These are phyloP conservation scores for Chymomyza fuscimana DNA, from an alignment of 2,888 invertebrate species.

Conservation along the genomic window DNA sequence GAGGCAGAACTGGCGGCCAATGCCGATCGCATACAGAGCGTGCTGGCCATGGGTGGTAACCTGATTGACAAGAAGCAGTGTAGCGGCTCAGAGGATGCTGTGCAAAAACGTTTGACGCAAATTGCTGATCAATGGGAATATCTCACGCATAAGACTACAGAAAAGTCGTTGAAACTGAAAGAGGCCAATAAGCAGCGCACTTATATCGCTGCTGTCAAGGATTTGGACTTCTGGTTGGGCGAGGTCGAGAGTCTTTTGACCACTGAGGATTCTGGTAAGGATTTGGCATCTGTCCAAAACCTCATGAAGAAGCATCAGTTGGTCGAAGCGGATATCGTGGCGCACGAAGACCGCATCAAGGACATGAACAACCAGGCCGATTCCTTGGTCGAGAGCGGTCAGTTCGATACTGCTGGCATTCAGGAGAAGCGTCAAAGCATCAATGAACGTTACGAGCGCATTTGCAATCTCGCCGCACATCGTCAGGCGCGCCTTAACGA, in stretches of 20 bases:
- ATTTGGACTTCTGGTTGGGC: constrained; percentile 99
- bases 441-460: constrained; percentile 97
- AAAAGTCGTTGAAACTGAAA: constrained; percentile 98
- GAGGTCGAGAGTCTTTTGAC: constrained; percentile 98
- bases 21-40: constrained; percentile 97
- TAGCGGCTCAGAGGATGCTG: constrained; percentile 98
- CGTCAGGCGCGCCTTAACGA: constrained; percentile 95
- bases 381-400: constrained; percentile 96
- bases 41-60: constrained; percentile 96
- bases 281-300: constrained; percentile 98
- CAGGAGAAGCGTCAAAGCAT: constrained; percentile 96
- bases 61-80: constrained; percentile 97
- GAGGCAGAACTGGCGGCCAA: constrained; percentile 99
- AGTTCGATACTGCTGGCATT: constrained; percentile 98
- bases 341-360: constrained; percentile 96
- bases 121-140: constrained; percentile 99
- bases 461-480: constrained; percentile 94
- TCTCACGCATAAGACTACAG: constrained; percentile 97
- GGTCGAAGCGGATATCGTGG: constrained; percentile 98
- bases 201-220: constrained; percentile 99
- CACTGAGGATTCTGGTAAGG: constrained; percentile 98
- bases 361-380: constrained; percentile 98
- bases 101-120: constrained; percentile 91
- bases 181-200: constrained; percentile 99
- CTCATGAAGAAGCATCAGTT: constrained; percentile 99